These are phyloP conservation scores for Gonocerus acuteangulatus DNA, from an alignment of 2,888 invertebrate species.

Conservation along the genomic window DNA sequence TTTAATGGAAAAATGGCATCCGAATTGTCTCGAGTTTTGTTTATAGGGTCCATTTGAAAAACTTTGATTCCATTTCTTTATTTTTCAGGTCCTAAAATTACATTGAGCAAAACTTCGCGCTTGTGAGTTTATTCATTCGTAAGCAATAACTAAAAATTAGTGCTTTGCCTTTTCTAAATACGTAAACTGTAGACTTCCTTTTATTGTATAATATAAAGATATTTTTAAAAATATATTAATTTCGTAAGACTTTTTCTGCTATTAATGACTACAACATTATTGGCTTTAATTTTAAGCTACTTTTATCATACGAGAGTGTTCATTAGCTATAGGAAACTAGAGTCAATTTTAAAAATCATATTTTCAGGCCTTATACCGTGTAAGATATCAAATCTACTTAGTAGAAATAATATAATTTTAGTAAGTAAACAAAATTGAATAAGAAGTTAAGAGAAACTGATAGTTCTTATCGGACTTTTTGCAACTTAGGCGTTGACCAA, in stretches of 20 bases:
- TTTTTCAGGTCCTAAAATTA: slow-evolving; percentile 26
- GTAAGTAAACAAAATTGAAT: neutral
- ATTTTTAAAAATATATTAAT: slow-evolving; percentile 18
- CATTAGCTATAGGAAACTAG: slow-evolving; percentile 31
- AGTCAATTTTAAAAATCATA: slow-evolving; percentile 28
- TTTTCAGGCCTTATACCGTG: neutral
- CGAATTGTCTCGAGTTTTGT: no score
- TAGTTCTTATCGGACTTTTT: no score
- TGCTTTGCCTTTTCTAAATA: slow-evolving; percentile 26
- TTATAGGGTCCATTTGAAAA: neutral
- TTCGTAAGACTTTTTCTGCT: slow-evolving; percentile 18
- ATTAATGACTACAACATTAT: slow-evolving; percentile 23
- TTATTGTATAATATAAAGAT: neutral
- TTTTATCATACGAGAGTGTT: slow-evolving; percentile 34
- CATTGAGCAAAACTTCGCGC: slow-evolving; percentile 27
- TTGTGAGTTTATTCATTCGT: no score
- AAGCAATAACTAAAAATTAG: slow-evolving; percentile 7
- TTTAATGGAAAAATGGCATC: no score
- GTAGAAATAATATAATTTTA: neutral
- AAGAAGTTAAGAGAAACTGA: neutral
- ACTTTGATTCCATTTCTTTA: no score
- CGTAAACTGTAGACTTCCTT: neutral
- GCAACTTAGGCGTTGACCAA: no score
- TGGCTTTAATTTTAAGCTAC: neutral
- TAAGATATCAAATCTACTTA: neutral